Conservation (phyloP, 2,113 vertebrate species). For the Lepidiolamprologus cunningtoni region DNA sequence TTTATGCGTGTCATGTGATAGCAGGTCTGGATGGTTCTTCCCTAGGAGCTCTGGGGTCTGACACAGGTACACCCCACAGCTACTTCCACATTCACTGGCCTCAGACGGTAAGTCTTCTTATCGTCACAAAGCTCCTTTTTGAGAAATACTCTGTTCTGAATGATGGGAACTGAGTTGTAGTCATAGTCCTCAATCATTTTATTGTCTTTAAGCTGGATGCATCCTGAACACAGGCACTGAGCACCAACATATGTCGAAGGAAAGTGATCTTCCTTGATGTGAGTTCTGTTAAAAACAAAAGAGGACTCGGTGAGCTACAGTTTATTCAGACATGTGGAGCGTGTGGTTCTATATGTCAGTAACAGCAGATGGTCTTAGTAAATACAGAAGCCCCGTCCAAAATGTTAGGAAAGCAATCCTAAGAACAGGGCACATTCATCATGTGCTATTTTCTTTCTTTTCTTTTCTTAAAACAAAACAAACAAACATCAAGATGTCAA, state of each 20-base stretch:
- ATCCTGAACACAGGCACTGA: conserved; percentile 78
- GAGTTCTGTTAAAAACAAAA: conserved; percentile 45
- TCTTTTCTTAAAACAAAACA: background rate
- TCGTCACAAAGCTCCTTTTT: conserved; percentile 51
- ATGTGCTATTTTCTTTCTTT: background rate
- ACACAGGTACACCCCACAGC: conserved; percentile 81
- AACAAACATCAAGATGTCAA: background rate
- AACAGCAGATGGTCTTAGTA: background rate
- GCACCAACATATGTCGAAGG: conserved; percentile 72
- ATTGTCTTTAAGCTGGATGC: conserved; percentile 56
- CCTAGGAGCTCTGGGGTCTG: conserved; percentile 36
- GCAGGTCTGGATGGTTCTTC: background rate
- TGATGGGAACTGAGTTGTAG: conserved; percentile 71
- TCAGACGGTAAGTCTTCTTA: conserved; percentile 29
- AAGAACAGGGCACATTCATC: background rate
- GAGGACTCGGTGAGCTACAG: background rate
- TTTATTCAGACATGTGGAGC: background rate
- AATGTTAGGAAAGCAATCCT: background rate
- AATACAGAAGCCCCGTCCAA: background rate
- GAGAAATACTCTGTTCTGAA: conserved; percentile 74
- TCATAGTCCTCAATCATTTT: conserved; percentile 5
- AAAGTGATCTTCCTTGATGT: conserved; percentile 52
- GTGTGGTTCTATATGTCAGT: background rate
- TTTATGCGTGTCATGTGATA: conserved; percentile 1
- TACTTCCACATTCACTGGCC: conserved; percentile 8